Conservation (phyloP, 2,113 vertebrate species). For the Megaceryle torquata region DNA sequence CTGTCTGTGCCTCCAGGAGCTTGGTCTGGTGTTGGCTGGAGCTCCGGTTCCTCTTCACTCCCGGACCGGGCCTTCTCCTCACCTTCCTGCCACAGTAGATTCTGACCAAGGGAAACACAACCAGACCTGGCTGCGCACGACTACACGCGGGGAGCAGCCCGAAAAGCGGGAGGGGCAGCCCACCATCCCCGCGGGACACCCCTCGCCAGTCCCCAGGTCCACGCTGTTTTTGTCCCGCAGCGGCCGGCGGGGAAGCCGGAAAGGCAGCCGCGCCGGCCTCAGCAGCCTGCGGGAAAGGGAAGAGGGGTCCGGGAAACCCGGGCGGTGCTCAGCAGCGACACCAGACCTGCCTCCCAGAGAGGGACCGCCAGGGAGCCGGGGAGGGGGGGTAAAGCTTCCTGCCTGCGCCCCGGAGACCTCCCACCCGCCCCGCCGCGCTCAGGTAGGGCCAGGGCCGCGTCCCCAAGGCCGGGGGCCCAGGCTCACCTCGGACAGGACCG, state of each 20-base stretch:
- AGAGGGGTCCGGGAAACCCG: accelerated
- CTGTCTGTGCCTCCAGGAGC: background rate
- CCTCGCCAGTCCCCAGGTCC: background rate
- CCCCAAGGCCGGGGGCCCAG: too few relatives aligned
- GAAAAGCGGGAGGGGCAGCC: too few relatives aligned
- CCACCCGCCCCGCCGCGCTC: background rate
- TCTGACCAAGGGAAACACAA: background rate
- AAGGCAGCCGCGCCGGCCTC: background rate
- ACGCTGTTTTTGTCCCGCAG: accelerated
- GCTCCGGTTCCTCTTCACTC: background rate
- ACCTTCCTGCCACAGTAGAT: background rate
- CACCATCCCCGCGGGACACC: background rate
- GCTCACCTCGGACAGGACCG: conserved; percentile 69
- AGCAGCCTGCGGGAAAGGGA: background rate
- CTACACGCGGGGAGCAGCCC: background rate
- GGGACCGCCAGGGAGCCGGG: background rate
- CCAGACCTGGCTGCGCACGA: background rate
- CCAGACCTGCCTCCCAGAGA: background rate
- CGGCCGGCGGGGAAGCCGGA: too few relatives aligned
- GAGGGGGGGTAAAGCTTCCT: background rate
- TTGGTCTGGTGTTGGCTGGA: accelerated
- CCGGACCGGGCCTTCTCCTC: background rate
- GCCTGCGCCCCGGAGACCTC: background rate
- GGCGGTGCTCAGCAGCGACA: too few relatives aligned
- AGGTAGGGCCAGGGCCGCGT: background rate